Conservation (phyloP, 1,140 invertebrate species). For the Dendroctonus valens region DNA sequence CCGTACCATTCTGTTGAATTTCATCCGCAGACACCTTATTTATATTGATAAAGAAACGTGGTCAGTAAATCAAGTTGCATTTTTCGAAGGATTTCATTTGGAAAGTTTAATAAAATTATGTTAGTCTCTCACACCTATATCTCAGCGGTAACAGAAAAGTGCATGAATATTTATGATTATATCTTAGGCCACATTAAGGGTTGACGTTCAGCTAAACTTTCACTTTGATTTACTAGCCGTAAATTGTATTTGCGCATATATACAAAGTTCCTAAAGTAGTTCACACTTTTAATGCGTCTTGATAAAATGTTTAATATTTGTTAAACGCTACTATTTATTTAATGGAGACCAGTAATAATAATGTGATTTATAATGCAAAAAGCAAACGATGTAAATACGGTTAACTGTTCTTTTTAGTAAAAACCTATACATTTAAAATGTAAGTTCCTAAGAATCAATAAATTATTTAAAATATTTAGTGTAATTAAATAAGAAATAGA, state of each 20-base stretch:
- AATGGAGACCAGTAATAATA: too few species aligned
- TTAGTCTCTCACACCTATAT: too few species aligned
- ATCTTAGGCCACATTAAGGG: too few species aligned
- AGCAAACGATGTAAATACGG: too few species aligned
- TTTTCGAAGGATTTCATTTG: too few species aligned
- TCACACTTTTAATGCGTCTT: conserved; percentile 1
- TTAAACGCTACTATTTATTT: neutral
- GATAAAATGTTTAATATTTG: neutral
- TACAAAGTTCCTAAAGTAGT: conserved; percentile 8
- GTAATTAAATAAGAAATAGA: conserved; percentile 5
- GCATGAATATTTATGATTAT: too few species aligned
- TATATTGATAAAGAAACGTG: neutral
- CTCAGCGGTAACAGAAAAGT: too few species aligned
- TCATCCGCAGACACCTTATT: conserved; percentile 5
- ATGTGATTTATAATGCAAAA: too few species aligned
- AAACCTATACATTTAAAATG: conserved; percentile 10
- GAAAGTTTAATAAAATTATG: too few species aligned
- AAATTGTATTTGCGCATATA: neutral
- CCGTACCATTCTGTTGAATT: conserved; percentile 5
- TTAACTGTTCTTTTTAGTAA: neutral
- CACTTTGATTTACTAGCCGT: too few species aligned
- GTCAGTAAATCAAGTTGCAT: too few species aligned
- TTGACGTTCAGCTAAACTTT: too few species aligned
- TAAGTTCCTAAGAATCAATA: conserved; percentile 18
- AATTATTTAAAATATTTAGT: conserved; percentile 18